Evolutionary conservation across 2,113 vertebrate genomes (phyloP), one percentile per base, ranked within the genome.

Genomic region (Copsychus sechellarum): DNA sequence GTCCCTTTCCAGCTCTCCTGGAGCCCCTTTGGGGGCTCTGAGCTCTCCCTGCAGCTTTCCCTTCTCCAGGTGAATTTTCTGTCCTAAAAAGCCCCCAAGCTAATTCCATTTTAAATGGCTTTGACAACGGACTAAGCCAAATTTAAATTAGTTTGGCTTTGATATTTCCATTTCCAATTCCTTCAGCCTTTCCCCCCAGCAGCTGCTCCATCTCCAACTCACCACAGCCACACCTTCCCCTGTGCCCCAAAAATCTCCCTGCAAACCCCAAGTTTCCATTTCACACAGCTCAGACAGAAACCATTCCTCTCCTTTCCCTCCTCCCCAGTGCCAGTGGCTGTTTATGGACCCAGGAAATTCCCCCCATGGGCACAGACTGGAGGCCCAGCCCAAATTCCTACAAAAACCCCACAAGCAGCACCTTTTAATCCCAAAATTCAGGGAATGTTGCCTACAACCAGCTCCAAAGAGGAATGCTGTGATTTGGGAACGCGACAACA

Each of bases 351-450:
- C 40, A 12, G 7, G 38, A 38, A 47, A 21, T 72, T 36, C 15
- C 28, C 60, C 20, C 26, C 62, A 13, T 11, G 9, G 4, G 25
- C 66, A 15, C 4, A 2, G 15, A 8, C 36, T 1, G 23, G 4
- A 12, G 54, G 57, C 36, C 33, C 2, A 4, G 28, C 10, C 72
- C 4, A 0, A 6, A 17, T 69, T 73, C 50, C 78, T 48, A 3
- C 48, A 8, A 7, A 47, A 73, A 2, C 20, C 53, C 6, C 31
- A 2, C 9, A 26, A 62, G 3, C 0, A 8, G 42, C 56, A 0
- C 8, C 0, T 0, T 22, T 81, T 18, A 7, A 57, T 19, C 73
- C 81, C 53, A 26, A 10, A 23, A 25, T 1, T 11, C 18, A 12
- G 78, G 1, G 4, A 51, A 12, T n/a, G n/a, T n/a, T n/a, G n/a